Conservation (phyloP, 2,888 invertebrate species). For the Lamproptera curius region DNA sequence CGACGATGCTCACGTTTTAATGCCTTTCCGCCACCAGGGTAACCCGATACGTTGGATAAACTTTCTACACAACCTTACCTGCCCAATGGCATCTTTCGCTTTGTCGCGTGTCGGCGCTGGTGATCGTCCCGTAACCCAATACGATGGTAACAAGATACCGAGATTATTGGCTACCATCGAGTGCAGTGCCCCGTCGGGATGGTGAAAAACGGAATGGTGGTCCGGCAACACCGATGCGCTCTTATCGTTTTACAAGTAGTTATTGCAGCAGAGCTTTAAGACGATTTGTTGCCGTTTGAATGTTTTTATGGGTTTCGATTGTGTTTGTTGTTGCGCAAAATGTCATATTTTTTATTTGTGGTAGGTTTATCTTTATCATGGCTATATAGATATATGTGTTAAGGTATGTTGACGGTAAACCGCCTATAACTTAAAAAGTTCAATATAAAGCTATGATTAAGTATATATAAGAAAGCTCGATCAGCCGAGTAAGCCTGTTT, state of each 20-base stretch:
- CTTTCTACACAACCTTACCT: conserved; percentile 12
- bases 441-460: too few species aligned
- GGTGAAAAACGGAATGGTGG: conserved; percentile 14
- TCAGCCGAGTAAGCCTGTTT: too few species aligned
- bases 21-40: background rate
- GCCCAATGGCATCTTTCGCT: conserved; percentile 14
- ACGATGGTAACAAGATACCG: conserved; percentile 38
- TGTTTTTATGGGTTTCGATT: too few species aligned
- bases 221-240: background rate
- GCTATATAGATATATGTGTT: too few species aligned
- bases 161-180: conserved; percentile 35
- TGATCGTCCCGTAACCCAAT: conserved; percentile 36
- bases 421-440: too few species aligned
- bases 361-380: too few species aligned
- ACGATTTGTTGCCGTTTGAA: background rate
- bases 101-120: conserved; percentile 25
- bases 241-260: conserved; percentile 19
- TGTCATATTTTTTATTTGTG: too few species aligned
- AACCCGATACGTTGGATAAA: conserved; percentile 3
- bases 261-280: conserved; percentile 7
- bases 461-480: too few species aligned
- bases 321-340: too few species aligned
- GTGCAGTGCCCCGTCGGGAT: conserved; percentile 17
- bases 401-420: too few species aligned
- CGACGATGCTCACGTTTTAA: too few species aligned